Percentiles rank a stretch among this genome's conserved stretches.
Conservation (phyloP, 2,113 vertebrate genomes). For the Gadus chalcogrammus region DNA sequence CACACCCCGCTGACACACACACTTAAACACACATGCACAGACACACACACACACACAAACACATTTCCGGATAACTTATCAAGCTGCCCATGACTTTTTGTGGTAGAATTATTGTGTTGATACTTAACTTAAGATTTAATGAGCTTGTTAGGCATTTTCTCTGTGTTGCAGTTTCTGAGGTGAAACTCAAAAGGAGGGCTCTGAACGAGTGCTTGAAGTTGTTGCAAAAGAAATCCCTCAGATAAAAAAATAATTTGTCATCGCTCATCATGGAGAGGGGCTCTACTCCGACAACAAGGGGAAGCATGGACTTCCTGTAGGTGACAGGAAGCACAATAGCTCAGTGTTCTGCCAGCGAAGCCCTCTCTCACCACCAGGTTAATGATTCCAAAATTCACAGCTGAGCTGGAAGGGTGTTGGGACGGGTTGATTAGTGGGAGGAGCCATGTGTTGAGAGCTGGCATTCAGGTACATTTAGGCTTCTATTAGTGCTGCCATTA, state of each 20-base stretch:
- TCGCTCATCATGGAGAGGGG: conserved; percentile 23
- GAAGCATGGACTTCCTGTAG: conserved; percentile 71
- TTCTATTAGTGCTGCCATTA: conserved; percentile 56
- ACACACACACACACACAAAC: conserved; percentile 6
- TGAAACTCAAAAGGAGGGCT: background rate
- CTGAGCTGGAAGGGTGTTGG: conserved; percentile 55
- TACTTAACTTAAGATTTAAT: background rate
- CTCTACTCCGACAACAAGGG: conserved; percentile 67
- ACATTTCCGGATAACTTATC: no score
- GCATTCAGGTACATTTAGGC: conserved; percentile 56
- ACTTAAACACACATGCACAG: conserved; percentile 17
- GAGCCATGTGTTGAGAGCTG: conserved; percentile 37
- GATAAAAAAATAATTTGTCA: background rate
- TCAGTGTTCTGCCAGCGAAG: conserved; percentile 69
- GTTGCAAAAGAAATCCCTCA: no score
- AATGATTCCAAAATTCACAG: conserved; percentile 66
- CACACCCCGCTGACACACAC: background rate
- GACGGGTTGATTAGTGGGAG: conserved; percentile 33
- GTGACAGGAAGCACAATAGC: conserved; percentile 71
- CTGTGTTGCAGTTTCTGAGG: background rate
- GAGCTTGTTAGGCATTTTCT: background rate
- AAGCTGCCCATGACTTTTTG: no score
- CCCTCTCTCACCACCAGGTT: conserved; percentile 64
- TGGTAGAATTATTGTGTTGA: background rate
- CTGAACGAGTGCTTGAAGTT: no score